Evolutionary conservation across 2,113 vertebrate genomes (phyloP), one percentile per base, ranked within the genome.

Genomic region (Oncorhynchus gorbuscha): DNA sequence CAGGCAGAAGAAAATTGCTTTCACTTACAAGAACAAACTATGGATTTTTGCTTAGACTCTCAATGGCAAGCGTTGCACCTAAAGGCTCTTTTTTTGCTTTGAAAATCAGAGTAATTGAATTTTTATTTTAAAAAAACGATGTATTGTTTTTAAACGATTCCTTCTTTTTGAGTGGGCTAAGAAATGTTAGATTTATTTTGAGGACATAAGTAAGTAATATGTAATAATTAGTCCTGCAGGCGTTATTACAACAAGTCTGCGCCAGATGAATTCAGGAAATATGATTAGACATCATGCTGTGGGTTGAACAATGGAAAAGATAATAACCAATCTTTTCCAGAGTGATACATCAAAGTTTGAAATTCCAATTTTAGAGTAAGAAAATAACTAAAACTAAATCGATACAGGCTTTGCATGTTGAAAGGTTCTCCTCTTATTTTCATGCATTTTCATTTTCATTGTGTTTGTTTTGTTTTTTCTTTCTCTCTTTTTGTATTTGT

Each of bases 21-120:
- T 93, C 76, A 89, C 91, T 91, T 89, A 90, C 72, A 77, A 81
- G 49, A 86, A 79, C 75, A 84, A 87, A 87, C 77, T 89, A 90
- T 85, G 69, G 88, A 87, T 89, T 89, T 91, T 84, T 85, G 72
- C 68, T 49, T 51, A 79, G 55, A 79, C 45, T 77, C 73, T 86
- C 71, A 78, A 75, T 83, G 78, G 79, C 82, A 86, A 62, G 75
- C 83, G 62, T 74, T 83, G 76, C 65, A 83, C 71, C 75, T 48
- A 3, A 87, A 89, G 79, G 85, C 80, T 73, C 68, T 68, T 72
- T 51, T 51, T 81, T 75, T 81, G 75, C 62, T 80, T 74, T 69
- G 84, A 55, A 85, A 89, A 83, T 84, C 70, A 65, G 74, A 77
- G 81, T 86, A 85, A 89, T 85, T 85, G 68, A 85, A 87, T 87